Conservation (phyloP, 1,140 invertebrate species). For the Cyclargus thomasi region DNA sequence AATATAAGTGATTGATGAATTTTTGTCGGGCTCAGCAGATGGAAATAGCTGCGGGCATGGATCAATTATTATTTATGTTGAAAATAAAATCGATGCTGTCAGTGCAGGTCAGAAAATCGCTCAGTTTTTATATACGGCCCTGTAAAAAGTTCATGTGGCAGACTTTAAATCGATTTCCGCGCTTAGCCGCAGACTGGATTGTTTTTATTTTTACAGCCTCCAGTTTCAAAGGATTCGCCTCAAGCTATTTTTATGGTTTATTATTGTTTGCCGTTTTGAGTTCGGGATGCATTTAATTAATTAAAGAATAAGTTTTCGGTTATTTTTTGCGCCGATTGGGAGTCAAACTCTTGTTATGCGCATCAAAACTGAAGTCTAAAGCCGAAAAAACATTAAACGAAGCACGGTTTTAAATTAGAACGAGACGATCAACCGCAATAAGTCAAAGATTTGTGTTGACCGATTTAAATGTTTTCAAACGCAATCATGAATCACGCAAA, state of each 20-base stretch:
- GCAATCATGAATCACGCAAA: background rate
- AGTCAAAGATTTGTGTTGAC: background rate
- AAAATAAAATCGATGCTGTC: slow-evolving; percentile 7
- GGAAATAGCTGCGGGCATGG: no score
- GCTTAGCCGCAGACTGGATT: slow-evolving; percentile 35
- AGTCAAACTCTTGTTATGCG: background rate
- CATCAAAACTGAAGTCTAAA: no score
- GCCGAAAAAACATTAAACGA: no score
- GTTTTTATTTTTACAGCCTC: slow-evolving; percentile 31
- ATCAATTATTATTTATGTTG: background rate
- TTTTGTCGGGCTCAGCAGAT: no score
- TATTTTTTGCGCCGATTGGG: background rate
- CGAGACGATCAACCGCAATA: background rate
- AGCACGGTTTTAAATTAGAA: background rate
- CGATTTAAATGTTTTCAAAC: background rate
- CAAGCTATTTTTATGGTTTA: slow-evolving; percentile 26
- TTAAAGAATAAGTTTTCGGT: background rate
- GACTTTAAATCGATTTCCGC: slow-evolving; percentile 33
- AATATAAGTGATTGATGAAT: no score
- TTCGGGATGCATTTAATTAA: slow-evolving; percentile 9
- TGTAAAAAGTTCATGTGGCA: slow-evolving; percentile 24
- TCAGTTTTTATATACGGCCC: slow-evolving; percentile 24
- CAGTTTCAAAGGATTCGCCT: slow-evolving; percentile 25
- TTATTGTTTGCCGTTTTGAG: slow-evolving; percentile 16
- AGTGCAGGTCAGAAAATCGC: slow-evolving; percentile 15